Evolutionary conservation across 2,888 invertebrate genomes (phyloP).

Genomic region (Chrysopilus asiliformis): DNA sequence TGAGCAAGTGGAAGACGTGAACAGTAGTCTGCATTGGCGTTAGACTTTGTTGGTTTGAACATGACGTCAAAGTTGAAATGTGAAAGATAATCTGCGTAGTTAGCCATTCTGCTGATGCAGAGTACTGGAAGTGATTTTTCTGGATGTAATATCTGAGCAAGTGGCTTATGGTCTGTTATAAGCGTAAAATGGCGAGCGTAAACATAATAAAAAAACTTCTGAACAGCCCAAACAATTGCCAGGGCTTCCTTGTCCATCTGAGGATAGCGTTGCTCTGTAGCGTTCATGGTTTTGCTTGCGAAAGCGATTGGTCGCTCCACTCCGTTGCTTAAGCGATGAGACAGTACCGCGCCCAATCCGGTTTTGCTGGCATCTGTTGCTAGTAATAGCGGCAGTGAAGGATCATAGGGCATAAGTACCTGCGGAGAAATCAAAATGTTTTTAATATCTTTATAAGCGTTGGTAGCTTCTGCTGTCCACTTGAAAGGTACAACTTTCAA

Average conservation of each 20-base stretch:
- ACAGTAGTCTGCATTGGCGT: constrained; percentile 2
- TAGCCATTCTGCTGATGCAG: no score
- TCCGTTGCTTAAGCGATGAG: constrained; percentile 8
- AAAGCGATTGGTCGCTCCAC: constrained; percentile 12
- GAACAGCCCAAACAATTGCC: no score
- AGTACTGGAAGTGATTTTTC: no score
- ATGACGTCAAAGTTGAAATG: no score
- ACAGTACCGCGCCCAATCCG: constrained; percentile 11
- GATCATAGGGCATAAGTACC: constrained; percentile 12
- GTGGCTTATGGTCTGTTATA: background rate
- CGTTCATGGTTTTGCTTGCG: constrained; percentile 1
- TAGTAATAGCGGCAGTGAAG: constrained; percentile 8
- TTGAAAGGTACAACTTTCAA: background rate
- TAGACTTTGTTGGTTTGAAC: no score
- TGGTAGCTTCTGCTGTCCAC: background rate
- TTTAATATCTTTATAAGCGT: constrained; percentile 1
- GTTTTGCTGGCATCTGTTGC: constrained; percentile 12
- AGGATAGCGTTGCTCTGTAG: constrained; percentile 7
- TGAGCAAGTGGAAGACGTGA: background rate
- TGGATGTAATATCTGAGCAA: constrained; percentile 2
- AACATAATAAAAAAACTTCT: no score
- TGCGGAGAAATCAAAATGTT: constrained; percentile 7
- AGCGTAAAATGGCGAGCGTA: no score
- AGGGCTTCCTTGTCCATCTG: no score
- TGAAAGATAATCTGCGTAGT: no score